These are phyloP conservation scores for Drosophila nannoptera DNA, from an alignment of 1,140 invertebrate species.

Conservation along the genomic window DNA sequence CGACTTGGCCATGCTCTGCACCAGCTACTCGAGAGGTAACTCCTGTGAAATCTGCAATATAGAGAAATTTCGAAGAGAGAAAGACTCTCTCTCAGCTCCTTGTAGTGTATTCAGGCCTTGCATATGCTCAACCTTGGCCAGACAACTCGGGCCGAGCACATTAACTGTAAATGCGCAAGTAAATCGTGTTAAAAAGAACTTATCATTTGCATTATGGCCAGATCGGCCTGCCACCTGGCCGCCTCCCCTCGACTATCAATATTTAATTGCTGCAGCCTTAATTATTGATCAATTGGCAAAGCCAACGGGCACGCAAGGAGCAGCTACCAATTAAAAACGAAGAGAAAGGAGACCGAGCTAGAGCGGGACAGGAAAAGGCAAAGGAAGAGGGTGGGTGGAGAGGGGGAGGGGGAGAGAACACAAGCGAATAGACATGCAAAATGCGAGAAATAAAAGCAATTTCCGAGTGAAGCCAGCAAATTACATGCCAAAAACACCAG, in stretches of 20 bases:
- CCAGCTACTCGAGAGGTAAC: no score
- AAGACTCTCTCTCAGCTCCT: neutral
- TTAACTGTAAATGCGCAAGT: slow-evolving; percentile 62
- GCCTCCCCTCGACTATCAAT: slow-evolving; percentile 45
- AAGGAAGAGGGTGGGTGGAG: neutral
- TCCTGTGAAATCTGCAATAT: no score
- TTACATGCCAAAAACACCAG: slow-evolving; percentile 73
- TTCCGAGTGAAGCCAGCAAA: slow-evolving; percentile 63
- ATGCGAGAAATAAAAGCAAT: slow-evolving; percentile 53
- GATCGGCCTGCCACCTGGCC: neutral
- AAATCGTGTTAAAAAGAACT: slow-evolving; percentile 74
- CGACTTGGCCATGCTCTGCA: no score
- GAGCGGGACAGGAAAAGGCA: no score
- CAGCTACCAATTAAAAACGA: slow-evolving; percentile 41
- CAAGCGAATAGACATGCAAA: slow-evolving; percentile 12
- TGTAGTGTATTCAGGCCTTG: neutral
- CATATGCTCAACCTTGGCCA: neutral
- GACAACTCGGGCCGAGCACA: slow-evolving; percentile 16
- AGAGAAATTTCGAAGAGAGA: no score
- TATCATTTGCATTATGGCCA: slow-evolving; percentile 66
- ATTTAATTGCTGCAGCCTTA: slow-evolving; percentile 71
- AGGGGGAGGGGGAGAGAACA: neutral
- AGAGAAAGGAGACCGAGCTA: slow-evolving; percentile 11
- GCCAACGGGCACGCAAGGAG: slow-evolving; percentile 37
- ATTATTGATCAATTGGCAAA: slow-evolving; percentile 62